Conservation (phyloP, 2,888 invertebrate species). For the Hydrotaea cyrtoneurina region DNA sequence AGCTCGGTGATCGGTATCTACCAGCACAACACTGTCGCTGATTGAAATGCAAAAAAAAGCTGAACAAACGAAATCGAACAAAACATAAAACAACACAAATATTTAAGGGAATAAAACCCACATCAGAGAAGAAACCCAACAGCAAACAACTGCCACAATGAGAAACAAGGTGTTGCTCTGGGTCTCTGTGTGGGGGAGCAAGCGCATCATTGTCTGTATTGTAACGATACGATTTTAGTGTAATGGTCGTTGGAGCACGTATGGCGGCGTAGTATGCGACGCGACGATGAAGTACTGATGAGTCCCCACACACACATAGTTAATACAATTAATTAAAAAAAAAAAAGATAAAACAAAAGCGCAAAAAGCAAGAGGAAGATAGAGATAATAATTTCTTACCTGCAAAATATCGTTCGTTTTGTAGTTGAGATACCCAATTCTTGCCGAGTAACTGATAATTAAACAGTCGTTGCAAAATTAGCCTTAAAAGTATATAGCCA, state of each 20-base stretch:
- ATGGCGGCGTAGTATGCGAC: background rate
- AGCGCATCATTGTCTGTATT: constrained; percentile 26
- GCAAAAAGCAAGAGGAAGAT: constrained; percentile 30
- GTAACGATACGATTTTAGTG: background rate
- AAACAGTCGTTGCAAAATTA: constrained; percentile 1
- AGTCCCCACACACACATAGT: constrained; percentile 27
- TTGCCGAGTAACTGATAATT: constrained; percentile 24
- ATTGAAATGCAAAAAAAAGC: too few relatives aligned
- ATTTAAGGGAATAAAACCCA: constrained; percentile 26
- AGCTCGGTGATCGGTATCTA: too few relatives aligned
- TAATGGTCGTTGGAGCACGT: constrained; percentile 11
- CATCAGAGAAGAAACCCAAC: background rate
- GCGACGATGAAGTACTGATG: background rate
- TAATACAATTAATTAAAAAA: constrained; percentile 16
- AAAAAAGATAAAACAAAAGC: background rate
- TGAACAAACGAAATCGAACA: background rate
- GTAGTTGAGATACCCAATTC: background rate
- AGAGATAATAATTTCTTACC: constrained; percentile 44
- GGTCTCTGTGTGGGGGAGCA: constrained; percentile 54
- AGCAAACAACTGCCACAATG: background rate
- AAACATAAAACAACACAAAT: constrained; percentile 16
- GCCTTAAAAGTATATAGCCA: constrained; percentile 20
- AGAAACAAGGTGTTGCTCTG: constrained; percentile 32
- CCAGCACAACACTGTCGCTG: too few relatives aligned
- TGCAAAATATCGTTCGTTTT: constrained; percentile 36